Base-by-base conservation (phyloP, 2,113 vertebrate genomes). In the Calyptomena viridis region DNA sequence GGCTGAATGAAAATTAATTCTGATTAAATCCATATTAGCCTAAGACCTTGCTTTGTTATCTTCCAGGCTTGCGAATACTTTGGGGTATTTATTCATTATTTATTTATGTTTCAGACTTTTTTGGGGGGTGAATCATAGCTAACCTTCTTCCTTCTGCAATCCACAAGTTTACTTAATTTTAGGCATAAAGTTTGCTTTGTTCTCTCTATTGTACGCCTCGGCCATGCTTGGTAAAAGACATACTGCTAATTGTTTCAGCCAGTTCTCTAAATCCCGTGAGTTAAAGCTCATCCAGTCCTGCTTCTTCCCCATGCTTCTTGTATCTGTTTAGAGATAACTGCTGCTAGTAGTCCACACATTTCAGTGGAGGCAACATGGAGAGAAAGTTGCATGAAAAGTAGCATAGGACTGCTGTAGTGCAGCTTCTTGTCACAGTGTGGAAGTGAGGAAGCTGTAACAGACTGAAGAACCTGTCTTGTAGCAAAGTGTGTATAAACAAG, bases 11-110 rank as follows among this genome's bases (percentile, higher is more conserved):
- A 95, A 74, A 84, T 95, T 89, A 78, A 63, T 91, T 92, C 87
- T 94, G 91, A 96, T 97, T 94, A 95, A 95, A 87, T 87, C 94
- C 72, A 60, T 60, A 77, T 94, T 94, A 94, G 64, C 69, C 35
- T 21, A 68, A 93, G 76, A 90, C 60, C 93, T 94, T 89, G 42
- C 81, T 87, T 88, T 92, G 80, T 89, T 94, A 91, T 95, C 93
- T 92, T 92, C 85, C 81, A 44, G 84, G 77, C 56, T 96, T 92
- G 77, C 0, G 1, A 92, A 74, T 63, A 37, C 50, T 74, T 89
- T 84, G 59, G 67, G 76, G 86, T 72, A 89, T 94, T 93, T 84
- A 87, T 92, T 94, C 12, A 81, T 92, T 93, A 87, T 81, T 78
- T 96, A 81, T 87, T 84, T 92, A 67, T 60, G 30, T 67, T 90